Conservation (phyloP, 2,113 vertebrate genomes). For the Etheostoma cragini region DNA sequence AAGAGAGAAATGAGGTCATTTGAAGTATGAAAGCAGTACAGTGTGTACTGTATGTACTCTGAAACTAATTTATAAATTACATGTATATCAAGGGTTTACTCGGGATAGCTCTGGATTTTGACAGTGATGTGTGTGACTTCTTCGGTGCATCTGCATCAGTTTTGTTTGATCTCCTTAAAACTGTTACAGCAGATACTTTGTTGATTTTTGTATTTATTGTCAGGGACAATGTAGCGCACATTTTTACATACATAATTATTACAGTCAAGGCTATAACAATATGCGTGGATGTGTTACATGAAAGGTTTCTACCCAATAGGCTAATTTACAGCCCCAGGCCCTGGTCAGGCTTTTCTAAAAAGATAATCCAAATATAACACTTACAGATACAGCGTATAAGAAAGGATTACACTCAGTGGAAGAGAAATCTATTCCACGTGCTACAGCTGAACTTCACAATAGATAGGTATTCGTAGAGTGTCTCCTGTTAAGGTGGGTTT, state of each 20-base stretch:
- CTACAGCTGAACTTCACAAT: conserved; percentile 39
- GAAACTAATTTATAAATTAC: background rate
- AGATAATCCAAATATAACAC: no score
- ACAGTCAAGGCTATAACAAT: no score
- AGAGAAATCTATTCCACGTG: conserved; percentile 10
- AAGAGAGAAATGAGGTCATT: conserved; percentile 24
- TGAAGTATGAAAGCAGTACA: background rate
- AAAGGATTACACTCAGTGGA: background rate
- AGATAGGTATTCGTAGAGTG: conserved; percentile 6
- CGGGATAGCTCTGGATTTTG: background rate
- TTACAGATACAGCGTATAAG: background rate
- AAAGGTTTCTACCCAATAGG: no score
- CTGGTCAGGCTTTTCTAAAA: no score
- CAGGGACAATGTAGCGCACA: no score
- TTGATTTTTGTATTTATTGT: no score
- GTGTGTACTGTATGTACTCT: background rate
- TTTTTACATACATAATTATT: no score
- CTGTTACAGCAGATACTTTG: background rate
- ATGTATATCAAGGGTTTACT: background rate
- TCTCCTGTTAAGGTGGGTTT: conserved; percentile 33
- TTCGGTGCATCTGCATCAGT: background rate
- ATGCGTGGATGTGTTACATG: no score
- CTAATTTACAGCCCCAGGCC: no score
- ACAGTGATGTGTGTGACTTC: background rate
- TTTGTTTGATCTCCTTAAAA: conserved; percentile 20